Evolutionary conservation across 2,888 invertebrate genomes (phyloP).

Genomic region (Polydrusus pterygomalis): DNA sequence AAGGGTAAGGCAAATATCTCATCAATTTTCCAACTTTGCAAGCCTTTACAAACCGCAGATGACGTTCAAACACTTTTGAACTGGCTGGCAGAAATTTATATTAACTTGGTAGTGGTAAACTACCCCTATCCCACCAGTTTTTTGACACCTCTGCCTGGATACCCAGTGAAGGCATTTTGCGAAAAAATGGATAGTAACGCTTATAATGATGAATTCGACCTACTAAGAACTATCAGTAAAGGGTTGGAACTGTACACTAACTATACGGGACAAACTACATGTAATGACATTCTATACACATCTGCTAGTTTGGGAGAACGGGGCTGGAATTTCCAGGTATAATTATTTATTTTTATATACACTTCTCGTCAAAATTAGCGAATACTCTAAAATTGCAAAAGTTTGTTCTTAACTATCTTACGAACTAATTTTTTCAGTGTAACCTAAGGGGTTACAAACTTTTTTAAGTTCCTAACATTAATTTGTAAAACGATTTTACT

Average conservation of each 20-base stretch:
- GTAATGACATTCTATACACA: slow-evolving; percentile 78
- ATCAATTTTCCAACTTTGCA: slow-evolving; percentile 85
- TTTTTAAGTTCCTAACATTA: no score
- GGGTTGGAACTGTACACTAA: slow-evolving; percentile 88
- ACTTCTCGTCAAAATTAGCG: no score
- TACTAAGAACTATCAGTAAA: slow-evolving; percentile 79
- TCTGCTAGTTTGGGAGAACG: slow-evolving; percentile 78
- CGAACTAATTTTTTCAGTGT: no score
- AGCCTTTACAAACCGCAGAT: slow-evolving; percentile 76
- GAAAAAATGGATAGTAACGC: slow-evolving; percentile 71
- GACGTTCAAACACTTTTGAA: slow-evolving; percentile 78
- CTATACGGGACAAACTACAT: slow-evolving; percentile 82
- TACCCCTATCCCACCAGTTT: slow-evolving; percentile 94
- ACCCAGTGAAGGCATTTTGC: slow-evolving; percentile 85
- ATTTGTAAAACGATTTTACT: no score
- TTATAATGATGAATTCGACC: slow-evolving; percentile 45
- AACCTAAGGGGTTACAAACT: no score
- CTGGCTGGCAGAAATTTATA: slow-evolving; percentile 84
- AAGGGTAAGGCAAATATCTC: slow-evolving; percentile 83
- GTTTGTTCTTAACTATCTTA: no score
- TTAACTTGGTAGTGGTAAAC: slow-evolving; percentile 93
- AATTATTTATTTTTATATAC: no score
- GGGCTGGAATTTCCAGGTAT: slow-evolving; percentile 90
- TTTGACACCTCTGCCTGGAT: slow-evolving; percentile 86
- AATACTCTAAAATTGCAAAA: no score